A percentile compares a stretch with the other conserved stretches of the same genome.
These are phyloP conservation scores for Agriotes lineatus DNA, from an alignment of 2,888 invertebrate species.

Conservation along the genomic window DNA sequence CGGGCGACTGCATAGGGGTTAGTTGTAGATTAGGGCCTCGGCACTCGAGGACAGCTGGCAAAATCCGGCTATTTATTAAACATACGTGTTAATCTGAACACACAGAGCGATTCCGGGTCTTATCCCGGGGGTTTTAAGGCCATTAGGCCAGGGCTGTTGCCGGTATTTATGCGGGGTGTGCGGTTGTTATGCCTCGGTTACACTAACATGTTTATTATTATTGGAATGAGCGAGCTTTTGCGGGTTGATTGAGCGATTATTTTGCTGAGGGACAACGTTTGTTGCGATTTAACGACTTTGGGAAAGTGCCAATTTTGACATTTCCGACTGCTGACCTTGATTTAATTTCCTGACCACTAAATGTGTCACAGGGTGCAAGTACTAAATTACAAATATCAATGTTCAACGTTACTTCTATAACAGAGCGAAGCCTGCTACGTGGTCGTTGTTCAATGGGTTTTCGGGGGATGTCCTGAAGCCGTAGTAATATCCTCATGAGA, in stretches of 20 bases:
- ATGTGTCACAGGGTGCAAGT: no score
- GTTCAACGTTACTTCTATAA: no score
- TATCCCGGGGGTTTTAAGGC: conserved; percentile 46
- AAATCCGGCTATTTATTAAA: conserved; percentile 68
- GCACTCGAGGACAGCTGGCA: conserved; percentile 65
- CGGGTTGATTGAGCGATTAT: conserved; percentile 63
- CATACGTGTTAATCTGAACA: conserved; percentile 67
- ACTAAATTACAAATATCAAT: no score
- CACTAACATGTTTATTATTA: conserved; percentile 64
- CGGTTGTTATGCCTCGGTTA: conserved; percentile 53
- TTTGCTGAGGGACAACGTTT: conserved; percentile 37
- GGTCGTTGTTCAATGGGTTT: no score
- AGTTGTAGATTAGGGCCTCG: conserved; percentile 51
- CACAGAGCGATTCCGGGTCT: conserved; percentile 40
- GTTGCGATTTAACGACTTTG: conserved; percentile 21
- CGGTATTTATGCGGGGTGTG: conserved; percentile 59
- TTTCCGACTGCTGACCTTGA: conserved; percentile 2
- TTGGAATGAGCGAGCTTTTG: conserved; percentile 59
- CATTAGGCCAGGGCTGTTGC: conserved; percentile 57
- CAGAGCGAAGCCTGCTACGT: no score
- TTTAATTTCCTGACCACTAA: conserved; percentile 16
- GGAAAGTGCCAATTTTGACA: conserved; percentile 16
- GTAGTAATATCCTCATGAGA: no score
- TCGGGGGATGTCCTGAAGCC: no score
- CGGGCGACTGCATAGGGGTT: conserved; percentile 47